Evolutionary conservation across 2,797 vertebrate genomes (phyloP).

Genomic region (Pyrocephalus nanus): DNA sequence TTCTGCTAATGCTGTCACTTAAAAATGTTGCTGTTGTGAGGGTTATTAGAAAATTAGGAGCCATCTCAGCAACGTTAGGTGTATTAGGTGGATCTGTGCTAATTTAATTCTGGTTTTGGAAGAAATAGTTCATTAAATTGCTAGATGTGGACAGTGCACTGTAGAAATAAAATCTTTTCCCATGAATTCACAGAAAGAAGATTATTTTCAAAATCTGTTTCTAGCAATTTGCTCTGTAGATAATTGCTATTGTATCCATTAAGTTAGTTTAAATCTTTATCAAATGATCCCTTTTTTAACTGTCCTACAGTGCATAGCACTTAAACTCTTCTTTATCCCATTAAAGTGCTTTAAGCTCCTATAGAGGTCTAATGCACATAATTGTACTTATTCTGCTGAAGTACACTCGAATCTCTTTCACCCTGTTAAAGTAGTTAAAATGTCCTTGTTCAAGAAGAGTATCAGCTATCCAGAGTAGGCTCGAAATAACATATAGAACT

Average conservation of each 20-base stretch:
- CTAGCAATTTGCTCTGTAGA: neutral
- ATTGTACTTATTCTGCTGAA: slow-evolving; percentile 62
- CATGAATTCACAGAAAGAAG: neutral
- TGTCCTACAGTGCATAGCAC: neutral
- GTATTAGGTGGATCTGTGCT: neutral
- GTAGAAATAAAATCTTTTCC: neutral
- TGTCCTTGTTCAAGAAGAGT: slow-evolving; percentile 5
- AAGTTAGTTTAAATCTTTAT: slow-evolving; percentile 44
- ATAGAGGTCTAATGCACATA: slow-evolving; percentile 16
- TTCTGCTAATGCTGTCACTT: neutral
- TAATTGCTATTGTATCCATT: slow-evolving; percentile 40
- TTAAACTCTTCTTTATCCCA: slow-evolving; percentile 47
- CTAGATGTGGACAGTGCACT: neutral
- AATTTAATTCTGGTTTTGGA: neutral
- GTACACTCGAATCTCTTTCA: slow-evolving; percentile 37
- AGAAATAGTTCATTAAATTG: neutral
- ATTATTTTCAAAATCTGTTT: slow-evolving; percentile 38
- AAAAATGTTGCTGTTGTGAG: neutral
- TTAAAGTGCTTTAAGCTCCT: slow-evolving; percentile 29
- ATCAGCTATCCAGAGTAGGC: neutral
- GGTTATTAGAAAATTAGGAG: neutral
- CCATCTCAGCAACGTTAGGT: neutral
- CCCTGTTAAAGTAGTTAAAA: slow-evolving; percentile 29
- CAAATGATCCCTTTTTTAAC: slow-evolving; percentile 25
- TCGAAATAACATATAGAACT: slow-evolving; percentile 37